Percentiles rank a stretch among this genome's conserved stretches.
These are phyloP conservation scores for Nixonia krombeini DNA, from an alignment of 1,140 invertebrate genomes.

Conservation along the genomic window DNA sequence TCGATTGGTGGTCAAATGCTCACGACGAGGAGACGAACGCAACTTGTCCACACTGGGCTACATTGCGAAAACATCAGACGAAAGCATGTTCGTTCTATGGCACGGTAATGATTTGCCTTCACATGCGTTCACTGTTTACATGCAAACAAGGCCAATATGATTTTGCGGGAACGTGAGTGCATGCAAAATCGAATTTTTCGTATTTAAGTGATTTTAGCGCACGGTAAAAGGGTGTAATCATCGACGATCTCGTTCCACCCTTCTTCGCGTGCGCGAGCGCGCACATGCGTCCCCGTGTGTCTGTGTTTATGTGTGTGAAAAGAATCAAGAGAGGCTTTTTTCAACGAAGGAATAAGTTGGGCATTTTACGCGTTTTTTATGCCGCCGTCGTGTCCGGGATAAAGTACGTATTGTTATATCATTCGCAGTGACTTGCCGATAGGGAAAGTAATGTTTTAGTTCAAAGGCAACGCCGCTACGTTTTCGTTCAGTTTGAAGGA, in stretches of 20 bases:
- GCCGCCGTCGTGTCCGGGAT: too few species aligned
- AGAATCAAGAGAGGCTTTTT: conserved; percentile 35
- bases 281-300: conserved; percentile 18
- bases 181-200: conserved; percentile 62
- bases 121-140: conserved; percentile 62
- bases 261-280: conserved; percentile 35
- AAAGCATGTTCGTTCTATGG: conserved; percentile 45
- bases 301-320: too few species aligned
- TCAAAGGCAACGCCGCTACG: too few species aligned
- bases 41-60: conserved; percentile 41
- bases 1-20: conserved; percentile 22
- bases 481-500: too few species aligned
- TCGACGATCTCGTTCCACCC: conserved; percentile 44
- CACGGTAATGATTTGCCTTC: conserved; percentile 46
- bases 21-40: conserved; percentile 43
- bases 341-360: conserved; percentile 20
- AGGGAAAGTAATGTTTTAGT: too few species aligned
- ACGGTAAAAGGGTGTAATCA: conserved; percentile 59
- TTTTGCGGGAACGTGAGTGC: conserved; percentile 56
- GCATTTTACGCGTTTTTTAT: conserved; percentile 14
- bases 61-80: conserved; percentile 43
- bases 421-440: too few species aligned
- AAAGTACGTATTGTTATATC: too few species aligned
- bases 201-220: conserved; percentile 59
- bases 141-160: conserved; percentile 61